Evolutionary conservation across 2,113 vertebrate species (phyloP).

Genomic region (Menura novaehollandiae): DNA sequence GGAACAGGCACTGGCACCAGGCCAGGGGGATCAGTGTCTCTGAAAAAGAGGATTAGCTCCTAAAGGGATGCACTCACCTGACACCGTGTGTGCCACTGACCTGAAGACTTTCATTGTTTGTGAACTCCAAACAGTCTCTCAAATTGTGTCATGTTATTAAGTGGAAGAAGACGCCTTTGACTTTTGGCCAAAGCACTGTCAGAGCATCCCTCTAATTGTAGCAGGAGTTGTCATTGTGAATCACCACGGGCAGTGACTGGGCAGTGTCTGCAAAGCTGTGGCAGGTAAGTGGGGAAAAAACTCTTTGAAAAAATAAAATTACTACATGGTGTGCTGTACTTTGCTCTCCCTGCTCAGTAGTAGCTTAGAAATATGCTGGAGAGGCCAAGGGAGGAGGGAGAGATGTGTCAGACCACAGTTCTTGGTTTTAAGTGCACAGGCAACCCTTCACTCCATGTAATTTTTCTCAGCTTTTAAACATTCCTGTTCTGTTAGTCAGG

Average conservation of each 20-base stretch:
- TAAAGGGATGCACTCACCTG: not conserved
- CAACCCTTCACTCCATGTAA: not conserved
- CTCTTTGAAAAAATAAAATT: not conserved
- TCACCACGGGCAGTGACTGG: accelerated
- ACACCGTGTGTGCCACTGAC: accelerated
- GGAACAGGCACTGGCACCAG: not conserved
- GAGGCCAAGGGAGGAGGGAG: not conserved
- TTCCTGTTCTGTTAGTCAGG: not conserved
- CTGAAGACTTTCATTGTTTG: not conserved
- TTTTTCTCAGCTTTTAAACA: not conserved
- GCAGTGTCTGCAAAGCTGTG: not conserved
- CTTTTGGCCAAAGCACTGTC: not conserved
- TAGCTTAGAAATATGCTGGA: not conserved
- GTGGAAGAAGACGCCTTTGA: not conserved
- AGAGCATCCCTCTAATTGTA: not conserved
- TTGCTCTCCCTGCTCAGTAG: not conserved
- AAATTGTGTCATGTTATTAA: not conserved
- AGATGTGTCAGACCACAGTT: not conserved
- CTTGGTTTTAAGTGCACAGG: not conserved
- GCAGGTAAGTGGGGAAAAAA: not conserved
- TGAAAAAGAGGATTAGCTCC: not conserved
- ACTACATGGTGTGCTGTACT: accelerated
- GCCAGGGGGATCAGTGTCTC: not conserved
- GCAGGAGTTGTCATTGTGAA: not conserved
- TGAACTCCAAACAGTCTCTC: not conserved